Base-by-base conservation (phyloP, 2,888 invertebrate species). In the Drosophila mimica region DNA sequence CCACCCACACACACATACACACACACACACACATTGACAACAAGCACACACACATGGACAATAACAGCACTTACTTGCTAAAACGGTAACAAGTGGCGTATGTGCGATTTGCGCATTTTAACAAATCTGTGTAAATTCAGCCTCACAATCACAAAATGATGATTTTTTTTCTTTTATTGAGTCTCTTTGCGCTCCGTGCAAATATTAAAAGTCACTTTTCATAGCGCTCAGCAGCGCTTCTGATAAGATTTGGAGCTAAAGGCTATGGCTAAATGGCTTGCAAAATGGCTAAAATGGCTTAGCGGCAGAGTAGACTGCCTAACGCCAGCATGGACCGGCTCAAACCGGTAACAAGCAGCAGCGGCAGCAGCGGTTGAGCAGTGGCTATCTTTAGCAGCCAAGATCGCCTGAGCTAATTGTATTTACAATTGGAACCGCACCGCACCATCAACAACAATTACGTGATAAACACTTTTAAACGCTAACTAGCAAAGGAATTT, bases 61-160 rank as follows among this genome's bases (percentile, higher is more conserved):
- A 56, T 34, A 54, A 40, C 46, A 30, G 6, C 36, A 59, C 33
- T 49, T 51, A 62, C 34, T 82, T 80, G 85, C 84, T 88, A 88
- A 85, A 88, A 85, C 64, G 76, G 84, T 80, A 72, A 63, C 64
- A 83, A 25, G 66, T 59, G 77, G 87, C 84, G 87, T 87, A 88
- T 88, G 52, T 77, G 84, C 83, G 53, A 85, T 86, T 31, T 83
- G 85, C 76, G 83, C 79, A 57, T 83, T 86, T 85, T 85, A 81
- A 78, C 84, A 87, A 87, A 66, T 64, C 71, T 68, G 68, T 85
- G 84, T 54, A 82, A 85, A 88, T 68, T 74, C 73, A 56, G 57
- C 43, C 52, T 54, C 59, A 70, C 63, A 74, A 64, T 73, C 61
- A 54, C 30, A 40, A 34, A 49, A 40, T 54, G 38, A 53, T 30